A percentile compares a stretch with the other conserved stretches of the same genome.
These are phyloP conservation scores for Fistularia commersonii DNA, from an alignment of 2,797 vertebrate genomes.

Conservation along the genomic window DNA sequence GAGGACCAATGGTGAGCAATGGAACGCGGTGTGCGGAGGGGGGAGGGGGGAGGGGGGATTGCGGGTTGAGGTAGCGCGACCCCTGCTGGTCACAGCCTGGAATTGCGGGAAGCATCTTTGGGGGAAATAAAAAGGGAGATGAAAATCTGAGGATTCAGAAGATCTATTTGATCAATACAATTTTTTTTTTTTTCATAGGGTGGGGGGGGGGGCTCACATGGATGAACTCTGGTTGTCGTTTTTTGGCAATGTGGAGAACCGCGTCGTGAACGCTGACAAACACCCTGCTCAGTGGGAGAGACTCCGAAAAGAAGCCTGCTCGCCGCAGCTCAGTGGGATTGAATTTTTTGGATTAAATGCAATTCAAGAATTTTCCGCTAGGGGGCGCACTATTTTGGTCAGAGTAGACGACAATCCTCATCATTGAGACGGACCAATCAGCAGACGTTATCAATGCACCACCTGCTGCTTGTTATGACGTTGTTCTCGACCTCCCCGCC, in stretches of 20 bases:
- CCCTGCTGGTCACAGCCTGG: constrained; percentile 68
- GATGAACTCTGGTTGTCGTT: constrained; percentile 3
- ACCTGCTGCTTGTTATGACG: no score
- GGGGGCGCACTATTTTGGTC: no score
- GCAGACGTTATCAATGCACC: no score
- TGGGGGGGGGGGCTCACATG: constrained; percentile 42
- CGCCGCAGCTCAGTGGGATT: constrained; percentile 85
- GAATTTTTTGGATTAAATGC: no score
- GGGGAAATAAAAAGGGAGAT: constrained; percentile 10
- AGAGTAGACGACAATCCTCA: no score
- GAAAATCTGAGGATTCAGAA: neutral
- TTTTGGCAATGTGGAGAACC: constrained; percentile 64
- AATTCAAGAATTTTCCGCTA: no score
- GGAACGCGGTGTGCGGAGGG: constrained; percentile 17
- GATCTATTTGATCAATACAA: neutral
- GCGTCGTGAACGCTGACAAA: constrained; percentile 85
- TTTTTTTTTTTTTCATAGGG: no score
- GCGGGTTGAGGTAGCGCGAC: constrained; percentile 43
- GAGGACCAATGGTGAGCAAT: constrained; percentile 40
- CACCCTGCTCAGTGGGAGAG: constrained; percentile 79
- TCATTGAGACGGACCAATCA: no score
- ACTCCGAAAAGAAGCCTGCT: constrained; percentile 80
- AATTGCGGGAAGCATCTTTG: constrained; percentile 55
- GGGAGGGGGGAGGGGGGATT: constrained; percentile 15
- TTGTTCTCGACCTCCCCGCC: no score